Base-by-base conservation (phyloP, 2,113 vertebrate genomes). In the Pholis gunnellus region DNA sequence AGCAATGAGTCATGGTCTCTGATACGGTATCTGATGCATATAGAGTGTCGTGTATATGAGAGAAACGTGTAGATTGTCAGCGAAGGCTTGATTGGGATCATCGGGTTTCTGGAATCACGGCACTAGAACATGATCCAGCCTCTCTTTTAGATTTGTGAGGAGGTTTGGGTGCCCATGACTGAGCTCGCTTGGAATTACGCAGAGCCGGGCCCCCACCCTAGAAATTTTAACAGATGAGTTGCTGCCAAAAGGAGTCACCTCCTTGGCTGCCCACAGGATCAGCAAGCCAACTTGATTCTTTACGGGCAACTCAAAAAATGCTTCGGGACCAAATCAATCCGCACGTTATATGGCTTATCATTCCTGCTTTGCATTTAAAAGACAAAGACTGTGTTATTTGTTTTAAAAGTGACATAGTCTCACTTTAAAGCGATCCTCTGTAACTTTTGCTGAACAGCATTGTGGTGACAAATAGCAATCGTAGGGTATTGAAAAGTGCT, bases 191-290 rank as follows among this genome's bases (percentile, higher is more conserved):
- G 92, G 87, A 87, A 87, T 84, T 80, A 79, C 25, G 64, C 40
- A 66, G 77, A 70, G 84, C 75, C 63, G 77, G 75, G 71, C 88
- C 88, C 88, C 88, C 84, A 83, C 85, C 86, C 76, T 73, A 79
- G 72, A 68, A 72, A 76, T 84, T 75, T 93, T 91, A 83, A 84
- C 78, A 89, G 84, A 92, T 84, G 92, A 94, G 85, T 85, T 86
- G 82, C 46, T 85, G 90, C 91, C 90, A 91, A 91, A 36, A 91
- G 65, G 76, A 91, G 89, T 79, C 67, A 79, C 77, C 63, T 78
- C 87, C 75, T 57, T 79, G 75, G 75, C 89, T 83, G 65, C 61
- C n/a, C 88, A 31, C 36, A 81, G 11, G 36, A 42, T 38, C 50
- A 68, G 85, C 83, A 78, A 1, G 72, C 56, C 67, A 84, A 81